A percentile compares a stretch with the other conserved stretches of the same genome.
These are phyloP conservation scores for Tupaia tana DNA, from an alignment of 2,113 vertebrate species.

Conservation along the genomic window DNA sequence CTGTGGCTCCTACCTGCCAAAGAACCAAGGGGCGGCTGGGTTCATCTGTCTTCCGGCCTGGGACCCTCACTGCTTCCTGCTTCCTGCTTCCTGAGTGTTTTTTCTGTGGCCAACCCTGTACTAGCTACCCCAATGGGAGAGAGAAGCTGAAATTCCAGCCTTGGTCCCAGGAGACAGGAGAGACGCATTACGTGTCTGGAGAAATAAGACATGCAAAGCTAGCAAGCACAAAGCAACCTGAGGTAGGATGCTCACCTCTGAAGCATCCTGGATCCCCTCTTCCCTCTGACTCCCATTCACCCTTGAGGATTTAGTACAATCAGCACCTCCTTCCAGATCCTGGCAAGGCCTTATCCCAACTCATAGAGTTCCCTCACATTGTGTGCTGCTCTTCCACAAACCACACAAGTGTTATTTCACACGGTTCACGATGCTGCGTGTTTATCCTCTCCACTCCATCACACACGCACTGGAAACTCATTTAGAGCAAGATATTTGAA, in stretches of 20 bases:
- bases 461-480: no score
- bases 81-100: neutral
- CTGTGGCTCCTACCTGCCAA: no score
- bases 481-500: neutral
- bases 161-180: neutral
- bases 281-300: fast-evolving
- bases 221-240: neutral
- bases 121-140: fast-evolving
- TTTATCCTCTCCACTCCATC: neutral
- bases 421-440: fast-evolving
- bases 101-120: neutral
- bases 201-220: neutral
- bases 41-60: neutral
- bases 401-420: no score
- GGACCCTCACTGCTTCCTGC: no score
- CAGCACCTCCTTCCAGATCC: neutral
- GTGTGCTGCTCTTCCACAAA: neutral
- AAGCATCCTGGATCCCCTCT: fast-evolving
- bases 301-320: neutral
- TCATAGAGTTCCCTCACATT: fast-evolving
- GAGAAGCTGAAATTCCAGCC: neutral
- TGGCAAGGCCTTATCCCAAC: neutral
- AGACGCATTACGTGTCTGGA: fast-evolving
- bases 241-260: fast-evolving
- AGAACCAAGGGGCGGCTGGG: fast-evolving